A percentile compares a stretch with the other conserved stretches of the same genome.
phyloP scores from a whole-genome alignment of 2,113 vertebrate genomes.

The Sterna hirundo region DNA sequence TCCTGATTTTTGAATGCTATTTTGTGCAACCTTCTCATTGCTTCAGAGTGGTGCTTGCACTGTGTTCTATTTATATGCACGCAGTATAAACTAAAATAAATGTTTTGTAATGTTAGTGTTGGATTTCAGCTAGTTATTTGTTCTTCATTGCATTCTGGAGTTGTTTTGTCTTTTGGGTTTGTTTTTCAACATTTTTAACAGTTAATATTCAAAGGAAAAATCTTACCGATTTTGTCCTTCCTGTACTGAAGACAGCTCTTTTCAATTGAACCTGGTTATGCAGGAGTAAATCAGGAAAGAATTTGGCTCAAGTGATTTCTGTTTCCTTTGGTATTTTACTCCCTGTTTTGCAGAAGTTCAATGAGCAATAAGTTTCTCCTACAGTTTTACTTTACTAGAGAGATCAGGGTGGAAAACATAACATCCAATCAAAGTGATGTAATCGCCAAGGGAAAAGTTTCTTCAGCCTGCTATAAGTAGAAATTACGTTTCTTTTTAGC shows the following conservation, averaged over 20 bases:
- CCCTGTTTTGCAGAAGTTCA: slow-evolving; percentile 9
- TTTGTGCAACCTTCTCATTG: slow-evolving; percentile 38
- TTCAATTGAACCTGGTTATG: not conserved
- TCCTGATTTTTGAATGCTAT: slow-evolving; percentile 58
- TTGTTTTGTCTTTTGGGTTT: not conserved
- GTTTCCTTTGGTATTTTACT: slow-evolving; percentile 15
- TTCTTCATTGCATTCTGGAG: not conserved
- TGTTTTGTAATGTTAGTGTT: slow-evolving; percentile 2
- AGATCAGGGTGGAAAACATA: slow-evolving; percentile 65
- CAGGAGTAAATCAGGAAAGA: not conserved
- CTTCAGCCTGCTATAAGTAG: slow-evolving; percentile 63
- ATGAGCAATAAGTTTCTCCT: slow-evolving; percentile 31
- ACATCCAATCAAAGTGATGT: slow-evolving; percentile 65
- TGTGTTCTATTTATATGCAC: slow-evolving; percentile 18
- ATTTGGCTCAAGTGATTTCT: slow-evolving; percentile 2
- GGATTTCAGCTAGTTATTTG: not conserved
- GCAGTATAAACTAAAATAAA: not conserved
- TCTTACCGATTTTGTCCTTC: not conserved
- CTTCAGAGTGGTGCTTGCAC: slow-evolving; percentile 1
- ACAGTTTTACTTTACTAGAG: slow-evolving; percentile 47
- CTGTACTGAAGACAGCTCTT: not conserved
- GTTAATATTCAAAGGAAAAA: not conserved
- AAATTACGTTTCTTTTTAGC: slow-evolving; percentile 60
- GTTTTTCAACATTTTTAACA: not conserved
- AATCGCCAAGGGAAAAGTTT: slow-evolving; percentile 66